phyloP scores from a whole-genome alignment of 1,140 invertebrate genomes.

The Mycetomoellerius zeteki region DNA sequence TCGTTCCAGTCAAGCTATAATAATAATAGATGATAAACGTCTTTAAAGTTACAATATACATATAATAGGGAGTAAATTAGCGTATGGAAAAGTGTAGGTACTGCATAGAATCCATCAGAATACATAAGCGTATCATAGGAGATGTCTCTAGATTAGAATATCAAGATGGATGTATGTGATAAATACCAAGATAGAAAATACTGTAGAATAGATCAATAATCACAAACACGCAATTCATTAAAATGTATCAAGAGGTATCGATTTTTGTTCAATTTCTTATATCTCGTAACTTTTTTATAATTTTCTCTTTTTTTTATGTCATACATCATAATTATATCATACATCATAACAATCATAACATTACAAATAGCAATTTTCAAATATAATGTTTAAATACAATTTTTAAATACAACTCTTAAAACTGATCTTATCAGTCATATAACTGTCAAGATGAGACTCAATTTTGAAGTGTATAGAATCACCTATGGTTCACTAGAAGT shows the following conservation, averaged over 20 bases:
- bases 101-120: background rate
- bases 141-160: background rate
- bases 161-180: background rate
- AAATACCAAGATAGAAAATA: background rate
- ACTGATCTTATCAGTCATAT: too few species aligned
- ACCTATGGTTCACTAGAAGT: too few species aligned
- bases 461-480: too few species aligned
- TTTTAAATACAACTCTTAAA: too few species aligned
- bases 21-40: conserved; percentile 5
- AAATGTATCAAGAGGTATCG: conserved; percentile 6
- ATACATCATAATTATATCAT: background rate
- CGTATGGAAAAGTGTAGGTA: background rate
- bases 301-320: background rate
- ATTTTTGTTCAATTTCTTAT: background rate
- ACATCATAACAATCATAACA: background rate
- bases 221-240: background rate
- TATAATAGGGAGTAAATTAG: conserved; percentile 3
- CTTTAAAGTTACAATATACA: background rate
- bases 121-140: background rate
- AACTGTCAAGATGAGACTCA: too few species aligned
- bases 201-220: background rate
- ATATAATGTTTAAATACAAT: background rate
- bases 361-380: background rate
- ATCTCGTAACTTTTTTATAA: background rate
- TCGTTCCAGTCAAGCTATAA: background rate